Conservation (phyloP, 1,140 invertebrate genomes). For the Sycobia sp. region DNA sequence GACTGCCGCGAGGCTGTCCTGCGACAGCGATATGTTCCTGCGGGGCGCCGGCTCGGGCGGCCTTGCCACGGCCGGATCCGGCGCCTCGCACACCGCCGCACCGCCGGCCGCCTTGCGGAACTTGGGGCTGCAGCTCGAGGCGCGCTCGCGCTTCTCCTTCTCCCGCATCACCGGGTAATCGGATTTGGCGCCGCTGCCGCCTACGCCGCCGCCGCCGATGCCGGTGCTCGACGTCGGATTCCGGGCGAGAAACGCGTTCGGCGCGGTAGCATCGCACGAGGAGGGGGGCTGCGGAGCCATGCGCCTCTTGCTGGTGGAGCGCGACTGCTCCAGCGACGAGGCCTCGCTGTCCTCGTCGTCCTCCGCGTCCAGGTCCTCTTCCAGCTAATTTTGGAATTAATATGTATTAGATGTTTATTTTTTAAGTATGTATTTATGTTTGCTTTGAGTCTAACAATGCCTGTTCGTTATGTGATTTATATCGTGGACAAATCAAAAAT, state of each 20-base stretch:
- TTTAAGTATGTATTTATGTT: too few species aligned
- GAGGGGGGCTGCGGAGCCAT: slow-evolving; percentile 69
- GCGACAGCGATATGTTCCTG: slow-evolving; percentile 72
- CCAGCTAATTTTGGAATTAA: not conserved
- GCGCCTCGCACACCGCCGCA: slow-evolving; percentile 42
- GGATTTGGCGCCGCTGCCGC: slow-evolving; percentile 47
- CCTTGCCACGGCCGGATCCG: slow-evolving; percentile 50
- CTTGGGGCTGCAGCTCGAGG: slow-evolving; percentile 70
- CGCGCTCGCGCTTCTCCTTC: slow-evolving; percentile 75
- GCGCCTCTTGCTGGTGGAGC: slow-evolving; percentile 62
- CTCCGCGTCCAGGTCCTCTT: slow-evolving; percentile 16
- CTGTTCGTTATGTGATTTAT: too few species aligned
- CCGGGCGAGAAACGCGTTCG: slow-evolving; percentile 60
- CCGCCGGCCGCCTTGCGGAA: slow-evolving; percentile 56
- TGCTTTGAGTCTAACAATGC: too few species aligned
- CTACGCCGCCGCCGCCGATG: too few species aligned
- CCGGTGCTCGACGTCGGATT: slow-evolving; percentile 64
- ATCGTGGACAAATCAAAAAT: too few species aligned
- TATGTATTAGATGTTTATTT: not conserved
- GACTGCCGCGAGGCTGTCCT: slow-evolving; percentile 70
- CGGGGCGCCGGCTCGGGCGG: slow-evolving; percentile 69
- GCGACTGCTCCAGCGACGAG: slow-evolving; percentile 1
- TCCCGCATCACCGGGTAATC: slow-evolving; percentile 74
- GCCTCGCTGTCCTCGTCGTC: slow-evolving; percentile 34
- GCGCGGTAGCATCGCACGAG: slow-evolving; percentile 56